These are phyloP conservation scores for Apodemia mormo DNA, from an alignment of 2,888 invertebrate species.

Conservation along the genomic window DNA sequence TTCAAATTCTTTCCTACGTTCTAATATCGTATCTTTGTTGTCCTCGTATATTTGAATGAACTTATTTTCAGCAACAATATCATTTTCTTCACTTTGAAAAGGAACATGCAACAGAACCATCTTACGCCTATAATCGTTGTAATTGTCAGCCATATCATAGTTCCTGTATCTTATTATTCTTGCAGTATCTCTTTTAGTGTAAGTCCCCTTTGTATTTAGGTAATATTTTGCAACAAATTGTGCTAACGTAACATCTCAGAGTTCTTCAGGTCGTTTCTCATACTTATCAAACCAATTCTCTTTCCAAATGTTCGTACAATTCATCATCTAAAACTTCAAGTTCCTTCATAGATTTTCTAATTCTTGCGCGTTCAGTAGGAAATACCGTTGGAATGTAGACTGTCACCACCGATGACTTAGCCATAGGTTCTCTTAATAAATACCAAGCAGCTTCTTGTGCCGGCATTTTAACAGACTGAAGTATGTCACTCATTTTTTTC, in stretches of 20 bases:
- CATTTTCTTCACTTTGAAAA: constrained; percentile 51
- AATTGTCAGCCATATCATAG: constrained; percentile 49
- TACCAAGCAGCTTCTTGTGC: constrained; percentile 49
- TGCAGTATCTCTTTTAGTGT: constrained; percentile 39
- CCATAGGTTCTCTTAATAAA: constrained; percentile 34
- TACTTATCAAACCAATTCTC: constrained; percentile 57
- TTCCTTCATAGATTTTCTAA: constrained; percentile 50
- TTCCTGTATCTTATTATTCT: constrained; percentile 50
- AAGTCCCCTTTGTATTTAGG: constrained; percentile 37
- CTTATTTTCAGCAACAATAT: constrained; percentile 40
- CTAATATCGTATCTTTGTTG: constrained; percentile 44
- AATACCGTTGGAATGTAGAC: constrained; percentile 38
- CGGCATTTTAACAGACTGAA: constrained; percentile 48
- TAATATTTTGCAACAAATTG: constrained; percentile 51
- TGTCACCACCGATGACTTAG: constrained; percentile 29
- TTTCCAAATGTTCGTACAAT: constrained; percentile 52
- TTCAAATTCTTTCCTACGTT: constrained; percentile 45
- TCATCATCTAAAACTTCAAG: constrained; percentile 43
- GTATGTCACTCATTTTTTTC: constrained; percentile 35
- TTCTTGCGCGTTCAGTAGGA: constrained; percentile 42
- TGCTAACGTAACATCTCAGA: constrained; percentile 48
- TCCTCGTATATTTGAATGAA: constrained; percentile 42
- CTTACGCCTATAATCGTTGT: constrained; percentile 50
- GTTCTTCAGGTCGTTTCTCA: constrained; percentile 49
- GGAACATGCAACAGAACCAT: constrained; percentile 52